These are phyloP conservation scores for Oenanthe melanoleuca DNA, from an alignment of 2,113 vertebrate genomes.

Conservation along the genomic window DNA sequence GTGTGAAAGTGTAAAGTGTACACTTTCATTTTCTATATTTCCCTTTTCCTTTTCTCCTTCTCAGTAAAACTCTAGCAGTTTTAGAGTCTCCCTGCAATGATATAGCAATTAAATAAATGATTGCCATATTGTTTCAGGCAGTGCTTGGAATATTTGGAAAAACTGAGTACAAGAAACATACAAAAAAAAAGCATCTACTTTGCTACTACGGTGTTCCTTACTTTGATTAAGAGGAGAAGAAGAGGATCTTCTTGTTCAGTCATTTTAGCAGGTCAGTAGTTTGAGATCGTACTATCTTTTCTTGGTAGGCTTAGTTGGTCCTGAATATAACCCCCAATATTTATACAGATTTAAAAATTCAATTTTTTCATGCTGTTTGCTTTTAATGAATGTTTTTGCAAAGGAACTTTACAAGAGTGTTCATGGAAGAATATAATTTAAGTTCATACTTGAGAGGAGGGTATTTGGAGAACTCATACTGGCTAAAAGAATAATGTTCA, in stretches of 20 bases:
- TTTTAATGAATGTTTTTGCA: not conserved
- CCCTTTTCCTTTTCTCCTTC: not conserved
- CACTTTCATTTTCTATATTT: not conserved
- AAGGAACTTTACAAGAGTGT: not conserved
- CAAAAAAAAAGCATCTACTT: not conserved
- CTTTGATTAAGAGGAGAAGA: not conserved
- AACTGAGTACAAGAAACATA: not conserved
- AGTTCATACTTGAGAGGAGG: not conserved
- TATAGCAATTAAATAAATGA: not conserved
- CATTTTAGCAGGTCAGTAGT: not conserved
- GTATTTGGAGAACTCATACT: not conserved
- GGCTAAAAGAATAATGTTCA: not conserved
- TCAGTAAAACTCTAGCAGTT: not conserved
- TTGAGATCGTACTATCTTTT: not conserved
- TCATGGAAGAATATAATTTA: not conserved
- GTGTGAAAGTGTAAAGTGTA: not conserved
- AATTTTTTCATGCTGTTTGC: not conserved
- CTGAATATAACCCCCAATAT: not conserved
- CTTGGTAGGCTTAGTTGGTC: not conserved
- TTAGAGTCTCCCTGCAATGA: not conserved
- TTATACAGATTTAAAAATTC: not conserved
- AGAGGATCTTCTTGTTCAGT: not conserved
- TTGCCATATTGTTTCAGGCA: not conserved
- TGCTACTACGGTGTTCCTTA: not conserved
- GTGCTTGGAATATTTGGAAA: not conserved